phyloP scores from a whole-genome alignment of 2,113 vertebrate genomes.

The Psammodynastes pulverulentus region DNA sequence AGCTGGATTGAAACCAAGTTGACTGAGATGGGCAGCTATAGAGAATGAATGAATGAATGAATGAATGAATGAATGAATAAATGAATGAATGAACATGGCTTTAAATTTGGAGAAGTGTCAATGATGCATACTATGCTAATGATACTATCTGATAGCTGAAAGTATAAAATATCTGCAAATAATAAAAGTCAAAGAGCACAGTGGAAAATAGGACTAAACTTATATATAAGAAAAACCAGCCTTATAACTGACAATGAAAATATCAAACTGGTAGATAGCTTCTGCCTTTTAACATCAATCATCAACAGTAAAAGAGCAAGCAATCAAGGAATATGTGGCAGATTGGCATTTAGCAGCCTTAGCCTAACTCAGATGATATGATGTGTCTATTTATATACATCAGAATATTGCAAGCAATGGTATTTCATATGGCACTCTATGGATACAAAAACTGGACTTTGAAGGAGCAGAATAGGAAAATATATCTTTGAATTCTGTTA shows the following conservation, averaged over 20 bases:
- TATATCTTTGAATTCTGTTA: neutral
- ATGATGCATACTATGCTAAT: neutral
- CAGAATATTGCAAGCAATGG: neutral
- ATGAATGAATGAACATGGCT: neutral
- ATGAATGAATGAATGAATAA: too few species aligned
- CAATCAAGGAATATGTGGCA: neutral
- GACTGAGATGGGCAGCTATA: neutral
- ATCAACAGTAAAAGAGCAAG: neutral
- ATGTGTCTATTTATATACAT: neutral
- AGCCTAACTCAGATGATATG: neutral
- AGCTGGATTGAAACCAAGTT: neutral
- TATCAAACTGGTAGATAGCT: neutral
- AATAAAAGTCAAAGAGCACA: neutral
- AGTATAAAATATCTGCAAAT: neutral
- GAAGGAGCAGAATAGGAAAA: neutral
- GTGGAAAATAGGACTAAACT: neutral
- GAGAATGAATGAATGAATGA: neutral
- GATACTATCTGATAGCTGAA: neutral
- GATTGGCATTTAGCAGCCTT: neutral
- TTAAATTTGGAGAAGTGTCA: neutral
- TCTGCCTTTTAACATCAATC: neutral
- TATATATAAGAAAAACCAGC: neutral
- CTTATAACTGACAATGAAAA: neutral
- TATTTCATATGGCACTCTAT: neutral
- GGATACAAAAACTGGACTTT: neutral